Evolutionary conservation across 1,140 invertebrate genomes (phyloP), one percentile per base, ranked within the genome.

Genomic region (Pararge aegeria): DNA sequence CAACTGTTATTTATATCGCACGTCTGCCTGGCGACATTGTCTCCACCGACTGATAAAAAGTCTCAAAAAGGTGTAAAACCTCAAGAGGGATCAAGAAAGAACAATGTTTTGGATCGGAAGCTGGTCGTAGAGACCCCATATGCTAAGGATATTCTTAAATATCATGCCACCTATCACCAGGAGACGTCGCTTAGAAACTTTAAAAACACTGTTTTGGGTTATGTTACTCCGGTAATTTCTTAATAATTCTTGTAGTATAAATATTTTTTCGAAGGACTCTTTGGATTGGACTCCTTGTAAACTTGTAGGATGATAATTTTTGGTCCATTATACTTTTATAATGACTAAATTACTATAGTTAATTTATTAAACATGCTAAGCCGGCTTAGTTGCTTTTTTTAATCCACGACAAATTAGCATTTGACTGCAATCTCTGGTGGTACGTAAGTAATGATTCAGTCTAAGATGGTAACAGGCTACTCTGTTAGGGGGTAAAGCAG

Each of bases 191-290:
- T 89, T 0, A 92, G 93, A 66, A 92, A 93, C 68, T 95, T 96
- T 80, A 91, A 93, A 60, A 94, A 94, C 19, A 90, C 93, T 12
- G 93, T 95, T 18, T 88, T 98, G 24, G 97, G 95, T 53, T 98
- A 97, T 87, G 95, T 98, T 37, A 98, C 97, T 52, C 96, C 97
- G 21, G 97, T 98, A 78, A 72, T 16, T 42, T 42, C 16, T 15
- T 16, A 7, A 16, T 18, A 42, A 6, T 30, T 7, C 7, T 34
- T n/a, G 12, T 24, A 24, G 2, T 24, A 4, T 24, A 24, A n/a
- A n/a, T n/a, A n/a, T n/a, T n/a, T n/a, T n/a, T n/a, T n/a, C n/a
- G n/a, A n/a, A n/a, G n/a, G n/a, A n/a, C n/a, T n/a, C n/a, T n/a
- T n/a, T n/a, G n/a, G n/a, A n/a, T n/a, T n/a, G n/a, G n/a, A n/a